Evolutionary conservation across 2,113 vertebrate species (phyloP).

Genomic region (Peucedramus taeniatus): DNA sequence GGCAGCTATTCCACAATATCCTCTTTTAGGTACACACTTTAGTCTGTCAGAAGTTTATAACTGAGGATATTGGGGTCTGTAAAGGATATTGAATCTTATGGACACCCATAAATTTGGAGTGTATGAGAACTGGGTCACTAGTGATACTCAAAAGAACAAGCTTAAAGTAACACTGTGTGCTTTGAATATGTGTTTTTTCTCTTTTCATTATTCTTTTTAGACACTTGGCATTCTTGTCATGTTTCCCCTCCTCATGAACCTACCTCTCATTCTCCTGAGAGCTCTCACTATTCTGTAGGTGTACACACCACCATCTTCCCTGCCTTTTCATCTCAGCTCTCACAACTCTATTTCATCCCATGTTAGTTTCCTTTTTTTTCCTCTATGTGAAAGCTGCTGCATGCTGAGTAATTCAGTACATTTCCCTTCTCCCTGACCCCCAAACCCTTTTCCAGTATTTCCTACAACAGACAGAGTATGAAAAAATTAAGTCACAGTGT

Average conservation of each 20-base stretch:
- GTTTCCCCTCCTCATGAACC: not conserved
- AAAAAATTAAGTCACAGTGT: not conserved
- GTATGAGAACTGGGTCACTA: not conserved
- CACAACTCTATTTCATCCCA: not conserved
- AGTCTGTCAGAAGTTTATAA: not conserved
- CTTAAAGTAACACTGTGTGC: not conserved
- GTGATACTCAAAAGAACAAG: not conserved
- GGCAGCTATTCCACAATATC: not conserved
- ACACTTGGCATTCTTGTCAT: not conserved
- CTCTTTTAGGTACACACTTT: not conserved
- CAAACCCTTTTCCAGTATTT: not conserved
- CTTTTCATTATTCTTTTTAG: not conserved
- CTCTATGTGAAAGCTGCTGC: not conserved
- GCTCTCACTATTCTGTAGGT: not conserved
- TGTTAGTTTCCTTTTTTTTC: not conserved
- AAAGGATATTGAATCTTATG: not conserved
- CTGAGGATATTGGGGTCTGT: not conserved
- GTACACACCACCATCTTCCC: not conserved
- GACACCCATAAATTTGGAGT: not conserved
- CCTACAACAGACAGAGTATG: not conserved
- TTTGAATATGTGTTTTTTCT: not conserved
- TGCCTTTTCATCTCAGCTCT: not conserved
- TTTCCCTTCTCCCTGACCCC: not conserved
- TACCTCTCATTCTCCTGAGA: not conserved
- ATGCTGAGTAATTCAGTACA: not conserved